These are phyloP conservation scores for Drosophila leonis DNA, from an alignment of 2,888 invertebrate species.

Conservation along the genomic window DNA sequence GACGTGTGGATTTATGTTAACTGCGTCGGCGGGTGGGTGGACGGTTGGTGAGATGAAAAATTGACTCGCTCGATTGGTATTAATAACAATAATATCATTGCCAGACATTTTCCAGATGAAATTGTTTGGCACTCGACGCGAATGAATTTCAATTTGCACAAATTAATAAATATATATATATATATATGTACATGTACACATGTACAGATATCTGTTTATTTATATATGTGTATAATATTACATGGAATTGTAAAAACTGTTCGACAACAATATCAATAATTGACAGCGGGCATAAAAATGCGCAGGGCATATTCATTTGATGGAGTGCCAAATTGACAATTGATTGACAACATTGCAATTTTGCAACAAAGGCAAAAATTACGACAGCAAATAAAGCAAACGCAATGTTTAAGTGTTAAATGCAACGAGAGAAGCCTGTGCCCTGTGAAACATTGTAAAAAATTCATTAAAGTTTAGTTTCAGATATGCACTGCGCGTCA, in stretches of 20 bases:
- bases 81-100: slow-evolving; percentile 66
- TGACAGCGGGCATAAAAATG: slow-evolving; percentile 28
- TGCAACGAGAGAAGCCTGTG: too few species aligned
- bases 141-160: slow-evolving; percentile 72
- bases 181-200: slow-evolving; percentile 2
- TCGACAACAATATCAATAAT: slow-evolving; percentile 36
- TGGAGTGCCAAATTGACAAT: slow-evolving; percentile 75
- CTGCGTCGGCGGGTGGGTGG: not conserved
- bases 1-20: slow-evolving; percentile 38
- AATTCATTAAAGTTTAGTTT: not conserved
- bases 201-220: not conserved
- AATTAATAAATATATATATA: slow-evolving; percentile 47
- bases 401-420: not conserved
- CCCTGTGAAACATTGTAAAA: not conserved
- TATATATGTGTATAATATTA: slow-evolving; percentile 9
- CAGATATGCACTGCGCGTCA: too few species aligned
- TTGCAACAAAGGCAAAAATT: slow-evolving; percentile 33
- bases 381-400: slow-evolving; percentile 6
- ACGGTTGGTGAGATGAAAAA: slow-evolving; percentile 26
- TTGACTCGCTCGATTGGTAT: slow-evolving; percentile 56
- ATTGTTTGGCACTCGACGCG: slow-evolving; percentile 61
- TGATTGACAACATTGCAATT: slow-evolving; percentile 71
- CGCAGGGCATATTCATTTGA: slow-evolving; percentile 52
- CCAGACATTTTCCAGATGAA: slow-evolving; percentile 63
- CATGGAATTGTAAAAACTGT: slow-evolving; percentile 25